Evolutionary conservation across 2,888 invertebrate species (phyloP).

Genomic region (Tridacna crocea): DNA sequence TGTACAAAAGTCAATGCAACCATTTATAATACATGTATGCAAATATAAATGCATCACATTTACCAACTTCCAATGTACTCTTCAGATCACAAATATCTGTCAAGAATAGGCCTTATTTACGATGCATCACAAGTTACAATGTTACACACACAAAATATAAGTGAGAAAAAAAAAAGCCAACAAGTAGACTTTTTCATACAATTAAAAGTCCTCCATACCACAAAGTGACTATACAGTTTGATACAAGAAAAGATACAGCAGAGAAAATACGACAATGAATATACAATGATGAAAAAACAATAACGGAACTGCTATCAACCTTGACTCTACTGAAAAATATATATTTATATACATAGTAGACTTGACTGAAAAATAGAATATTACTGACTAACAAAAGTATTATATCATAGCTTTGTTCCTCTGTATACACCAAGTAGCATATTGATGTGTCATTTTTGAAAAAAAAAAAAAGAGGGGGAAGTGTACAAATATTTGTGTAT

Average conservation of each 20-base stretch:
- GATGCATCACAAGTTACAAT: constrained; percentile 19
- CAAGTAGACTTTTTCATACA: constrained; percentile 15
- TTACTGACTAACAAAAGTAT: too few relatives aligned
- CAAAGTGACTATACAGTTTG: constrained; percentile 24
- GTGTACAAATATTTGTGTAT: too few relatives aligned
- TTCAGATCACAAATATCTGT: constrained; percentile 6
- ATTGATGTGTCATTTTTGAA: too few relatives aligned
- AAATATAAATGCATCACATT: too few relatives aligned
- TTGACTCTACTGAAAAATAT: background rate
- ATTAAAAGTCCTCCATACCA: constrained; percentile 5
- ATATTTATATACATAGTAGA: too few relatives aligned
- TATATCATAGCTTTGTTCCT: too few relatives aligned
- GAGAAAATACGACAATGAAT: constrained; percentile 11
- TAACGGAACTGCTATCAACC: background rate
- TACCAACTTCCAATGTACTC: too few relatives aligned
- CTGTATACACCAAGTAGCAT: too few relatives aligned
- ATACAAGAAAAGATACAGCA: constrained; percentile 26
- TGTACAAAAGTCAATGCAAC: too few relatives aligned
- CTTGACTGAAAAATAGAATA: too few relatives aligned
- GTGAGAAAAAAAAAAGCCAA: constrained; percentile 8
- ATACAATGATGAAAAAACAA: background rate
- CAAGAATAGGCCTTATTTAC: background rate
- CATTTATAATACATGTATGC: too few relatives aligned
- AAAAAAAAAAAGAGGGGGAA: too few relatives aligned
- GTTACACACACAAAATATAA: constrained; percentile 24